phyloP scores from a whole-genome alignment of 2,113 vertebrate species.

The Seriola aureovittata region DNA sequence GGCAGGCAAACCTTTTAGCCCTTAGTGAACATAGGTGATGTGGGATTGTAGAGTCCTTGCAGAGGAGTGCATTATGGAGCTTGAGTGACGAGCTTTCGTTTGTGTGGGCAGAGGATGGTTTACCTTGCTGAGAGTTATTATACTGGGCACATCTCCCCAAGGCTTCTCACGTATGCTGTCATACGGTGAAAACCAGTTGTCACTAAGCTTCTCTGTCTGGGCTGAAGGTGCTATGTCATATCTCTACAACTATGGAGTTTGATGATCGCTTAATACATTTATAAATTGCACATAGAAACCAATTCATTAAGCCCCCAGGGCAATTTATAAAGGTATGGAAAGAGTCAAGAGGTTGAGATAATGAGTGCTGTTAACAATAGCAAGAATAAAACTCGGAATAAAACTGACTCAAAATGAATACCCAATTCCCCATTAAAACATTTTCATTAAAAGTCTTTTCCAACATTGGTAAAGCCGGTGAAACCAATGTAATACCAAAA shows the following conservation, averaged over 20 bases:
- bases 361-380: slow-evolving; percentile 30
- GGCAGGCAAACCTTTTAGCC: slow-evolving; percentile 79
- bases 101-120: slow-evolving; percentile 78
- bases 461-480: not conserved
- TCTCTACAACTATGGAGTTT: not conserved
- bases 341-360: not conserved
- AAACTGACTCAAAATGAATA: slow-evolving; percentile 30
- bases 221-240: not conserved
- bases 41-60: slow-evolving; percentile 76
- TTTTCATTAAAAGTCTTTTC: slow-evolving; percentile 33
- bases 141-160: slow-evolving; percentile 45
- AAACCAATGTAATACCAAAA: slow-evolving; percentile 16
- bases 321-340: slow-evolving; percentile 4
- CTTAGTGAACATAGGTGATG: slow-evolving; percentile 77
- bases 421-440: not conserved
- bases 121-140: slow-evolving; percentile 73
- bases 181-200: slow-evolving; percentile 28
- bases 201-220: not conserved
- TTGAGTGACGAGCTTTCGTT: slow-evolving; percentile 71
- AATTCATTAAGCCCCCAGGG: not conserved
- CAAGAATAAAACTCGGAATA: slow-evolving; percentile 30
- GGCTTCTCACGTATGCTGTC: slow-evolving; percentile 51
- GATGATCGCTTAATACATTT: not conserved
- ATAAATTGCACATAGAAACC: not conserved
- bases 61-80: slow-evolving; percentile 77